Evolutionary conservation across 1,140 invertebrate species (phyloP).

Genomic region (Eriosoma lanigerum): DNA sequence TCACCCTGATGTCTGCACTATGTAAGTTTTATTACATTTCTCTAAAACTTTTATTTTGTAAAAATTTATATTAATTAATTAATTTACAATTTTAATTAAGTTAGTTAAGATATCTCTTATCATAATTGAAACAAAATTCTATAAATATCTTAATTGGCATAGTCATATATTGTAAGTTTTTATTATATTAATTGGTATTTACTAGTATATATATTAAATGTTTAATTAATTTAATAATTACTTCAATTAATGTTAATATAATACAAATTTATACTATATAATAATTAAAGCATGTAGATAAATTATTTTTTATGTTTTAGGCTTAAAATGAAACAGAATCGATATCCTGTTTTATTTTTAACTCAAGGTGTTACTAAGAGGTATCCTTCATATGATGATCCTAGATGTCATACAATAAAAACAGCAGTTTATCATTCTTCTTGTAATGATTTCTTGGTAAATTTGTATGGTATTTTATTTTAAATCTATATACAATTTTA

Average conservation of each 20-base stretch:
- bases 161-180: too few species aligned
- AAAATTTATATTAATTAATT: too few species aligned
- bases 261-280: too few species aligned
- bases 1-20: constrained; percentile 90
- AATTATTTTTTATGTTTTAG: constrained; percentile 57
- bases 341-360: constrained; percentile 91
- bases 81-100: too few species aligned
- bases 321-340: constrained; percentile 88
- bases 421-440: constrained; percentile 81
- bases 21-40: constrained; percentile 68
- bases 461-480: constrained; percentile 35
- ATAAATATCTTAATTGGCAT: too few species aligned
- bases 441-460: constrained; percentile 72
- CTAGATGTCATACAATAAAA: constrained; percentile 76
- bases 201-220: too few species aligned
- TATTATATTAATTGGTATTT: too few species aligned
- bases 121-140: too few species aligned
- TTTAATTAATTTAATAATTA: too few species aligned
- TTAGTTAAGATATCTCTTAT: too few species aligned
- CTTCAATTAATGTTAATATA: not conserved
- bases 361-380: constrained; percentile 80
- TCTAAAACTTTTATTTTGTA: too few species aligned
- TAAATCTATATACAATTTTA: not conserved
- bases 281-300: not conserved
- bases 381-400: constrained; percentile 81